A percentile compares a stretch with the other conserved stretches of the same genome.
Evolutionary conservation across 2,888 invertebrate genomes (phyloP).

Genomic region (Autographa pulchrina): DNA sequence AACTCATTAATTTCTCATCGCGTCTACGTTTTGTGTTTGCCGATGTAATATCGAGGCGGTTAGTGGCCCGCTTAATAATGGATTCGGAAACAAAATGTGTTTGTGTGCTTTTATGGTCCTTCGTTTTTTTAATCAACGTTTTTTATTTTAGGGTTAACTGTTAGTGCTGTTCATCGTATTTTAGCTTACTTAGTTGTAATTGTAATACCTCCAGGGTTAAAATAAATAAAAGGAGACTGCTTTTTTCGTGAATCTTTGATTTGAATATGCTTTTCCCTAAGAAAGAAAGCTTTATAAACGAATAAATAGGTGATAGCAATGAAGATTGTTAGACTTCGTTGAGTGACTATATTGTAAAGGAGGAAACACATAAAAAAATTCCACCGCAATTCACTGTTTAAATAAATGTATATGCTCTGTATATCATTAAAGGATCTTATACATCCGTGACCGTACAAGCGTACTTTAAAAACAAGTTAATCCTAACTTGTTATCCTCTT

Average conservation of each 20-base stretch:
- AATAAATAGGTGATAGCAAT: too few species aligned
- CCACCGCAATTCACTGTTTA: too few species aligned
- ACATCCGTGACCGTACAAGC: neutral
- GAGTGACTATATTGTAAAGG: too few species aligned
- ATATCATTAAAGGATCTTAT: neutral
- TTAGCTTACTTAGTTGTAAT: neutral
- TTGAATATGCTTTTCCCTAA: too few species aligned
- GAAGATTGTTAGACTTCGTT: too few species aligned
- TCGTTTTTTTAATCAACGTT: neutral
- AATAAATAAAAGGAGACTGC: neutral
- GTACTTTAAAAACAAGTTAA: conserved; percentile 18
- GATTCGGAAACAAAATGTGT: neutral
- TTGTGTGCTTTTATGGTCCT: neutral
- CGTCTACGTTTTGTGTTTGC: conserved; percentile 21
- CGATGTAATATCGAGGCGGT: conserved; percentile 16
- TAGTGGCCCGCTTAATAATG: conserved; percentile 12
- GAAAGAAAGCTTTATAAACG: too few species aligned
- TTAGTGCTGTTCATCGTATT: neutral
- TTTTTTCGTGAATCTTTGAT: neutral
- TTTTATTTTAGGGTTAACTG: neutral
- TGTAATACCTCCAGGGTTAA: neutral
- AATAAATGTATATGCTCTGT: neutral
- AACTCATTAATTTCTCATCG: conserved; percentile 38
- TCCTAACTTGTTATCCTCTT: conserved; percentile 10
- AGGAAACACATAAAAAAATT: too few species aligned